phyloP scores from a whole-genome alignment of 2,113 vertebrate species.

The Eidolon helvum region DNA sequence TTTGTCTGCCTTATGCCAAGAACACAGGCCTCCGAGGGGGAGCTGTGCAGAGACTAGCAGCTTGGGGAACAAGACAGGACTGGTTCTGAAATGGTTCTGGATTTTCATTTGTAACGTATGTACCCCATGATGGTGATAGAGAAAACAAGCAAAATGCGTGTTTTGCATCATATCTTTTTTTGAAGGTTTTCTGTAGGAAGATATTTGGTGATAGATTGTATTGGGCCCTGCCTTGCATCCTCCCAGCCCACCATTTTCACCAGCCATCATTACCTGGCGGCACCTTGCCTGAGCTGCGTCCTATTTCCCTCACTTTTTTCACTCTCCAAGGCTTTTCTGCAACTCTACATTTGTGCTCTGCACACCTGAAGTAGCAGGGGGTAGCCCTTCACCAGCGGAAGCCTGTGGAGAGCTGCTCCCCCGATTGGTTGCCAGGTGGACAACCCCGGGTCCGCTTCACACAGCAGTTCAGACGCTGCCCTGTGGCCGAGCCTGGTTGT shows the following conservation, averaged over 20 bases:
- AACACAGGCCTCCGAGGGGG: neutral
- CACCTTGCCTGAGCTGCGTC: too few relatives aligned
- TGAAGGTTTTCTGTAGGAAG: neutral
- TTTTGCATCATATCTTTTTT: neutral
- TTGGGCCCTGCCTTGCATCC: neutral
- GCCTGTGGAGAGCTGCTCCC: neutral
- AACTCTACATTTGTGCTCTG: neutral
- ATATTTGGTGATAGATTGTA: neutral
- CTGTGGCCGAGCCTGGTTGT: neutral
- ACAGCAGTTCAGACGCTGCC: neutral
- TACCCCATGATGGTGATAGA: neutral
- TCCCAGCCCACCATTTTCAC: accelerated
- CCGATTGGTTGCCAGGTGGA: accelerated
- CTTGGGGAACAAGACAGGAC: neutral
- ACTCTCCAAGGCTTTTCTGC: neutral
- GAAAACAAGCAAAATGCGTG: neutral
- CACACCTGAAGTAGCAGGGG: neutral
- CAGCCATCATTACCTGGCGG: neutral
- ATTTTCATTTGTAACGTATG: neutral
- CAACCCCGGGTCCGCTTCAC: neutral
- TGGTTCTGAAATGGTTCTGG: neutral
- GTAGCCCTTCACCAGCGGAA: neutral
- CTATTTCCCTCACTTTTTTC: neutral
- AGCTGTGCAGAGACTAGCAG: neutral
- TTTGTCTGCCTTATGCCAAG: neutral